phyloP scores from a whole-genome alignment of 2,888 invertebrate genomes.

The Drosophila mayaguana region DNA sequence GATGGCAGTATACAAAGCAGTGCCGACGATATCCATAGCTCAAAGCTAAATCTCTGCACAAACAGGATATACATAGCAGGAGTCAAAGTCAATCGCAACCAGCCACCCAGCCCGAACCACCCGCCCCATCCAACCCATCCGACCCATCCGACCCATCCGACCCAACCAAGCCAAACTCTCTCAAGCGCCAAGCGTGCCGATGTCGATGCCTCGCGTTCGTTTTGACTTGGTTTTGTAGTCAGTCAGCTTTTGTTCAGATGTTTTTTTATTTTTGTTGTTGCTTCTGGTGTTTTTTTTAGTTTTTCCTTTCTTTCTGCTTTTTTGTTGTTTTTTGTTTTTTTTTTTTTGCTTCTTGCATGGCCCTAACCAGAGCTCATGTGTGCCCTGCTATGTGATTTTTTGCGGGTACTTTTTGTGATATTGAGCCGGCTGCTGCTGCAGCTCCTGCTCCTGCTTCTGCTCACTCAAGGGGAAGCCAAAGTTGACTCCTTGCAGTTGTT shows the following conservation, averaged over 20 bases:
- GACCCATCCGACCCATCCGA: conserved; percentile 10
- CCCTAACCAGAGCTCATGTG: conserved; percentile 21
- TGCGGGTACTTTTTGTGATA: conserved; percentile 65
- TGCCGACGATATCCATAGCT: conserved; percentile 79
- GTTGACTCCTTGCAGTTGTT: conserved; percentile 30
- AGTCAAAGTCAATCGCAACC: conserved; percentile 68
- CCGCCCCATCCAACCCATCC: neutral
- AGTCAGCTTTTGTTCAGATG: conserved; percentile 66
- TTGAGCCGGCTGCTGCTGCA: conserved; percentile 57
- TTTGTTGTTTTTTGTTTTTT: conserved; percentile 6
- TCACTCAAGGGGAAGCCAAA: conserved; percentile 73
- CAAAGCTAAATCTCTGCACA: conserved; percentile 82
- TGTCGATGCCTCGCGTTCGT: conserved; percentile 66
- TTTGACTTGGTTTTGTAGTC: conserved; percentile 74
- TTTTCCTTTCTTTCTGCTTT: neutral
- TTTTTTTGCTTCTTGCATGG: conserved; percentile 11
- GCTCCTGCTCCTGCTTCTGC: neutral
- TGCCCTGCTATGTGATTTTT: conserved; percentile 39
- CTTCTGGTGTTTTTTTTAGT: conserved; percentile 27
- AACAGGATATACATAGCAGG: conserved; percentile 73
- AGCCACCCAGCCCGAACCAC: neutral
- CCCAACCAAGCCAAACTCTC: conserved; percentile 37
- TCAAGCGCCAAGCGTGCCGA: conserved; percentile 54
- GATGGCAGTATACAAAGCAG: conserved; percentile 49
- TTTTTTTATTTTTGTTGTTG: conserved; percentile 31